Percentiles rank a stretch among this genome's conserved stretches.
These are phyloP conservation scores for Cherax quadricarinatus DNA, from an alignment of 1,140 invertebrate genomes.

Conservation along the genomic window DNA sequence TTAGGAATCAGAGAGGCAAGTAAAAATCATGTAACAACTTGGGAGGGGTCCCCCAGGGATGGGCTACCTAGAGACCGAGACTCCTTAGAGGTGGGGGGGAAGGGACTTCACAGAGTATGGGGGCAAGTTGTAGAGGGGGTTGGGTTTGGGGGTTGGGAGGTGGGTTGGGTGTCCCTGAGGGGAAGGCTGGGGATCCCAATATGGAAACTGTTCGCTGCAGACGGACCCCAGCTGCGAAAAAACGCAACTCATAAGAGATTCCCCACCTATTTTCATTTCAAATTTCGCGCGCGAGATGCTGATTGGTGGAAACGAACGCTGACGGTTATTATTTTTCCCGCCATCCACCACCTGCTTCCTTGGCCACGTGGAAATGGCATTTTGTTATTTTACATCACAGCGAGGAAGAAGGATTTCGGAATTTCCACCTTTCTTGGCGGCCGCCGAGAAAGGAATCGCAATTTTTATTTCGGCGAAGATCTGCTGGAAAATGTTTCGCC, in stretches of 20 bases:
- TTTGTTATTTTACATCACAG: constrained; percentile 70
- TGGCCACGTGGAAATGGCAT: constrained; percentile 71
- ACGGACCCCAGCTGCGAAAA: constrained; percentile 72
- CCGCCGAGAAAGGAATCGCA: constrained; percentile 66
- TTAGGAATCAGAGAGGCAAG: constrained; percentile 63
- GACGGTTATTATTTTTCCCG: constrained; percentile 71
- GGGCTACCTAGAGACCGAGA: no score
- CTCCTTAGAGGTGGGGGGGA: no score
- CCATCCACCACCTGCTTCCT: constrained; percentile 68
- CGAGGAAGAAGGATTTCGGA: constrained; percentile 62
- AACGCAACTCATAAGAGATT: constrained; percentile 72
- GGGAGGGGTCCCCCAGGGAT: no score
- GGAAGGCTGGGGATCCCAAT: constrained; percentile 41
- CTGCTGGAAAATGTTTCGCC: constrained; percentile 49
- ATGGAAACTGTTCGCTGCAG: constrained; percentile 71
- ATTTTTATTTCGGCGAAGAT: constrained; percentile 62
- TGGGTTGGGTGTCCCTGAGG: neutral
- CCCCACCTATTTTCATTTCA: constrained; percentile 72
- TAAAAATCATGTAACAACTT: constrained; percentile 63
- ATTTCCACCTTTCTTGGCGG: constrained; percentile 65
- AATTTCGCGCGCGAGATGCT: constrained; percentile 70
- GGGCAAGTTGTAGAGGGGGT: no score
- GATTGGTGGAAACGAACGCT: constrained; percentile 72
- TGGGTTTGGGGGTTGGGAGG: no score
- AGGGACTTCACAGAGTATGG: no score